These are phyloP conservation scores for Prochilodus magdalenae DNA, from an alignment of 2,113 vertebrate genomes.

Conservation along the genomic window DNA sequence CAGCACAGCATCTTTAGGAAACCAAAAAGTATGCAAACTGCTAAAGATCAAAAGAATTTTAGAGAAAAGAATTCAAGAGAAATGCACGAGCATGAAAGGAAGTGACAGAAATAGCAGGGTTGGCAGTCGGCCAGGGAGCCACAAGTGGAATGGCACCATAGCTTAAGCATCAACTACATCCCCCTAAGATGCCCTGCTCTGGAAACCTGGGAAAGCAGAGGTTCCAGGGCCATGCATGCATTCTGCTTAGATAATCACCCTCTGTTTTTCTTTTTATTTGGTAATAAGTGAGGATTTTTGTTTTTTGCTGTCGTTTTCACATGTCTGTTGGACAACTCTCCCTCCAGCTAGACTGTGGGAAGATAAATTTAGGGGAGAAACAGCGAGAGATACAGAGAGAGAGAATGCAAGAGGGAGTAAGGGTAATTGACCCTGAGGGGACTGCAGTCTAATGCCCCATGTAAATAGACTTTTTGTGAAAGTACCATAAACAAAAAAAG, in stretches of 20 bases:
- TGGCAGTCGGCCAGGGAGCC: neutral
- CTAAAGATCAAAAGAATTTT: neutral
- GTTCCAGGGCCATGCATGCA: neutral
- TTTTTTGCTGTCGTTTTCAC: slow-evolving; percentile 12
- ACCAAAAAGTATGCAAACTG: neutral
- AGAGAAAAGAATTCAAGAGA: neutral
- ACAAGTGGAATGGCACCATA: neutral
- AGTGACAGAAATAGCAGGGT: neutral
- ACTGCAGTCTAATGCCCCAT: neutral
- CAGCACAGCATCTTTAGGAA: neutral
- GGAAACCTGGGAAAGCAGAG: slow-evolving; percentile 4
- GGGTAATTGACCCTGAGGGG: neutral
- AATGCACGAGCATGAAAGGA: neutral
- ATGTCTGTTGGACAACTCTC: neutral
- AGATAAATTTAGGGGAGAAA: neutral
- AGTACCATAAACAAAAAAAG: neutral
- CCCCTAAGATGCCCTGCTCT: neutral
- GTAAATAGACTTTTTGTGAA: neutral
- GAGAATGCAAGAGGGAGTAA: neutral
- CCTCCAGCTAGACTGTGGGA: slow-evolving; percentile 5
- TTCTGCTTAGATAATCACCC: slow-evolving; percentile 17
- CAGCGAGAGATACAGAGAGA: neutral
- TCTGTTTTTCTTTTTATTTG: slow-evolving; percentile 24
- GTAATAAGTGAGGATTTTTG: slow-evolving; percentile 32
- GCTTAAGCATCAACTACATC: too few species aligned